Evolutionary conservation across 2,797 vertebrate genomes (phyloP), one percentile per base, ranked within the genome.

Genomic region (Pseudopleuronectes americanus): DNA sequence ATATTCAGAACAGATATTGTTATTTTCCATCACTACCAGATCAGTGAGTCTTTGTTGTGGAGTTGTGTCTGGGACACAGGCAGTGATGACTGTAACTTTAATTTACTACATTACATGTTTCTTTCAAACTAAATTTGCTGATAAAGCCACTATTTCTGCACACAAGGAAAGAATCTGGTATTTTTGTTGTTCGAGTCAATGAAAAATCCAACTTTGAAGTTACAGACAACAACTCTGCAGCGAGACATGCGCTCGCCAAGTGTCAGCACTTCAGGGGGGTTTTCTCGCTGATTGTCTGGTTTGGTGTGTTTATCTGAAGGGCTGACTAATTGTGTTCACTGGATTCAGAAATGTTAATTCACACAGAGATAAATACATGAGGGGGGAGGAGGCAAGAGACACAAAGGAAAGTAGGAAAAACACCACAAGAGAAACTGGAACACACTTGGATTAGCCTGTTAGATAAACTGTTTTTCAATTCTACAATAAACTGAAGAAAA

Each of bases 151-250:
- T 76, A 73, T 80, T 79, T 70, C 31, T 51, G 68, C 57, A 71
- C 48, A 71, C 71, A 23, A 55, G 6, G 19, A 62, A 51, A 17
- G 10, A 79, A 28, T 74, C 21, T 45, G 62, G 8, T 71, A 23
- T 57, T 58, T 51, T 57, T 65, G 65, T 75, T 22, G 69, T 79
- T 64, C 22, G 62, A 62, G 59, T 1, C 10, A 19, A 38, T 68
- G 9, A 51, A 22, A 57, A 53, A 74, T 22, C 10, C 6, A 64
- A 64, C 69, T 85, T 88, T 90, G 56, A 75, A 69, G 77, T 80
- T 41, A 62, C 57, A 73, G 48, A 68, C 54, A 41, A 33, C 41
- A 43, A 24, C 64, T 58, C 57, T 38, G 1, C n/a, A 38, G 45
- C 33, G 36, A 57, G 64, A 76, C 83, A 83, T 81, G 57, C 79